phyloP scores from a whole-genome alignment of 23 tunicate species.

The Styela plicata region DNA sequence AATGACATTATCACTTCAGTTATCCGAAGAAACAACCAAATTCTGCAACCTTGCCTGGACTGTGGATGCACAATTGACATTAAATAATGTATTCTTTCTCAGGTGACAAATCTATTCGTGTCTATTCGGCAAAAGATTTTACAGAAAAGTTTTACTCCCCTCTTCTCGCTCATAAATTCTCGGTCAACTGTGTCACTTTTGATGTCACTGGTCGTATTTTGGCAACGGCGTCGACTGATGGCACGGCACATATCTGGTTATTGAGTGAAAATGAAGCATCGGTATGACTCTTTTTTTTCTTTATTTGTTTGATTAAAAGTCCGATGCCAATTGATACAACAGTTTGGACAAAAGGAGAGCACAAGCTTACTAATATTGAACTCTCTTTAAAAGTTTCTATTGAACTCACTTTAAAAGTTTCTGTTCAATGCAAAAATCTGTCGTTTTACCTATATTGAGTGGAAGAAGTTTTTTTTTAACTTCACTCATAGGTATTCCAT shows the following conservation, averaged over 20 bases:
- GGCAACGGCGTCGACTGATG: constrained; percentile 77
- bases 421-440: no score
- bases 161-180: constrained; percentile 62
- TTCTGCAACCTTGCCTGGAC: not conserved
- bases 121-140: constrained; percentile 52
- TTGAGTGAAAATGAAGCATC: constrained; percentile 26
- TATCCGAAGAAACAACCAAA: no score
- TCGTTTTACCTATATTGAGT: no score
- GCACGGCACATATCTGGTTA: constrained; percentile 64
- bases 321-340: no score
- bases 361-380: no score
- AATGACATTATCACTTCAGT: no score
- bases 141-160: constrained; percentile 73
- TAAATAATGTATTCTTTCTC: not conserved
- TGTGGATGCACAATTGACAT: not conserved
- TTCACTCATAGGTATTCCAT: no score
- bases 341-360: no score
- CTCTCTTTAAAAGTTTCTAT: no score
- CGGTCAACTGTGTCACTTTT: constrained; percentile 71
- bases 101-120: constrained; percentile 87
- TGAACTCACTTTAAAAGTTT: no score
- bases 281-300: not conserved
- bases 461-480: no score
- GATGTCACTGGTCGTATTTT: constrained; percentile 41
- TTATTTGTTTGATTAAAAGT: no score